A percentile compares a stretch with the other conserved stretches of the same genome.
phyloP scores from a whole-genome alignment of 2,888 invertebrate genomes.

The Hirtodrosophila confusa region DNA sequence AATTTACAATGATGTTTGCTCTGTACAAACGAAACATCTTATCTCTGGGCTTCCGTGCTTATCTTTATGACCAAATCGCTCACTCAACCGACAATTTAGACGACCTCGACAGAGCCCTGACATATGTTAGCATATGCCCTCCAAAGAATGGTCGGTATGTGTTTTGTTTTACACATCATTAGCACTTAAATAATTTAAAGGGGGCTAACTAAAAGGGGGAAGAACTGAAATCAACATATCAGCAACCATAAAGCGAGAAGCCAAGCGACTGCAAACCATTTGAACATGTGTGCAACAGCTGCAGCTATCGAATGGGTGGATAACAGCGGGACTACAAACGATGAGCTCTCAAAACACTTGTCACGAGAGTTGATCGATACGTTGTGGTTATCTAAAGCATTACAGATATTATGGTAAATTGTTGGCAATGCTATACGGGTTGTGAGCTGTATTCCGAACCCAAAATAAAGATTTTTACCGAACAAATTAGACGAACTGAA shows the following conservation, averaged over 20 bases:
- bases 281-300: constrained; percentile 68
- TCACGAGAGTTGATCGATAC: constrained; percentile 17
- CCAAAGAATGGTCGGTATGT: constrained; percentile 40
- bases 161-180: constrained; percentile 64
- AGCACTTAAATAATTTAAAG: constrained; percentile 45
- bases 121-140: constrained; percentile 47
- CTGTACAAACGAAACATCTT: constrained; percentile 26
- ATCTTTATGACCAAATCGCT: constrained; percentile 56
- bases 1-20: constrained; percentile 40
- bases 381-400: not conserved
- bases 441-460: too few species aligned
- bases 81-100: constrained; percentile 38
- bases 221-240: constrained; percentile 29
- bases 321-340: constrained; percentile 18
- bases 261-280: constrained; percentile 45
- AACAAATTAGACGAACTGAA: too few species aligned
- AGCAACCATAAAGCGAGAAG: constrained; percentile 39
- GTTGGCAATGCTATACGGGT: too few species aligned
- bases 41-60: constrained; percentile 45
- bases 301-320: constrained; percentile 30
- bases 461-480: too few species aligned
- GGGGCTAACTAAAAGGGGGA: constrained; percentile 18
- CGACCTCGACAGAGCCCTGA: constrained; percentile 30
- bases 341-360: constrained; percentile 27
- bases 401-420: too few species aligned